Base-by-base conservation (phyloP, 2,113 vertebrate genomes). In the Puffinus mauretanicus region DNA sequence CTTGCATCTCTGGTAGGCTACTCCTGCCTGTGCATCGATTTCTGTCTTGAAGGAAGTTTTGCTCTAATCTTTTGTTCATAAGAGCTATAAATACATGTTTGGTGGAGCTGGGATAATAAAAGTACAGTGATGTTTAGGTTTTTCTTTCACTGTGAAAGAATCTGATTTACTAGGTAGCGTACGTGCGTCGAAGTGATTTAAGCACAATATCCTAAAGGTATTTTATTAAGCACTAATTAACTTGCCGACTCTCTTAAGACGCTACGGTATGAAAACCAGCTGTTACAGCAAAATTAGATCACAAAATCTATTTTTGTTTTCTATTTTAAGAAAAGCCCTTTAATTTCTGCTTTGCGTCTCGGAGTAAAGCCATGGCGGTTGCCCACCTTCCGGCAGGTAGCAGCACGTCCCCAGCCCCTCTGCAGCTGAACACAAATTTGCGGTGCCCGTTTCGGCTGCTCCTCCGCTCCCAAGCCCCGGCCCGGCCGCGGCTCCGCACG, bases 11-110 rank as follows among this genome's bases (percentile, higher is more conserved):
- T 16, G 30, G 70, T 7, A 51, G 52, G 81, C 64, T 93, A 26
- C 82, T 94, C 64, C 40, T 44, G 19, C 32, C 36, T 54, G 42
- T 25, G 60, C 62, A 71, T 46, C 86, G 44, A n/a, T 91, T 81
- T 95, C 93, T n/a, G 6, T 55, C 82, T 73, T 17, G 19, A 36
- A 77, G 86, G 95, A 95, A 91, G 95, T 96, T 96, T 84, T 57
- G 73, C 30, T 55, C 69, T 66, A 34, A 82, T 75, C 46, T 15
- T 26, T 40, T 87, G 62, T 57, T 70, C 66, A 0, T 26, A 60
- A 71, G 29, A 14, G 21, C 84, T 62, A 40, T 32, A 80, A 65
- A 82, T 54, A 60, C 38, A 13, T 34, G 29, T 54, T 82, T 27
- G 58, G 30, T 46, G 44, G 51, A 83, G 57, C 55, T 22, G 17